Evolutionary conservation across 2,113 vertebrate genomes (phyloP).

Genomic region (Aramus guarauna): DNA sequence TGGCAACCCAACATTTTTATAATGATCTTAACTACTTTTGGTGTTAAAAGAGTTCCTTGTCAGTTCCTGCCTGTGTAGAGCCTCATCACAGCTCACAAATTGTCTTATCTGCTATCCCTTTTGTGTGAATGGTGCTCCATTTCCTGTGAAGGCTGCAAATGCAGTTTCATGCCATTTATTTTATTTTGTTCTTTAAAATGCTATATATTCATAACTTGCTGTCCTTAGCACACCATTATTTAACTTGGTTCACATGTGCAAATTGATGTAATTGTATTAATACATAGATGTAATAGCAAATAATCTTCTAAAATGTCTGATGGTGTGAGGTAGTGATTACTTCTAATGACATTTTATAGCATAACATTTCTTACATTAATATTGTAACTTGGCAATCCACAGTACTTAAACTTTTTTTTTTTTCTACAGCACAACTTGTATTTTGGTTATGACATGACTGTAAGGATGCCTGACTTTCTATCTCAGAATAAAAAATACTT

Average conservation of each 20-base stretch:
- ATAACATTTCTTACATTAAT: not conserved
- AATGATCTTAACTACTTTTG: not conserved
- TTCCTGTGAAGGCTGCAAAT: conserved; percentile 33
- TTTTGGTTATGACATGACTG: not conserved
- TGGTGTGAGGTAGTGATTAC: not conserved
- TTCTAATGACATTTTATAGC: not conserved
- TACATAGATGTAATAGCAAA: not conserved
- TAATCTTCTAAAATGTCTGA: not conserved
- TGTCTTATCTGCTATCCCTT: not conserved
- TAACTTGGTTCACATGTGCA: not conserved
- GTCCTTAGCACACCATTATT: not conserved
- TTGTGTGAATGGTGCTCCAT: not conserved
- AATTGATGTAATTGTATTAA: not conserved
- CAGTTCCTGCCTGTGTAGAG: not conserved
- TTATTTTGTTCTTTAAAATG: conserved; percentile 15
- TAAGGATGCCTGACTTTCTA: not conserved
- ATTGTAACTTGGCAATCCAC: not conserved
- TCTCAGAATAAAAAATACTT: not conserved
- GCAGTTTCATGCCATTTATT: not conserved
- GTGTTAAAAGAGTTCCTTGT: conserved; percentile 17
- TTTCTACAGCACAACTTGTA: not conserved
- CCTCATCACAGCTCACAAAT: conserved; percentile 34
- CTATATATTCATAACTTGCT: not conserved
- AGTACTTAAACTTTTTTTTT: not conserved
- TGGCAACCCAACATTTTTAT: not conserved